These are phyloP conservation scores for Galleria mellonella DNA, from an alignment of 1,140 invertebrate species.

Conservation along the genomic window DNA sequence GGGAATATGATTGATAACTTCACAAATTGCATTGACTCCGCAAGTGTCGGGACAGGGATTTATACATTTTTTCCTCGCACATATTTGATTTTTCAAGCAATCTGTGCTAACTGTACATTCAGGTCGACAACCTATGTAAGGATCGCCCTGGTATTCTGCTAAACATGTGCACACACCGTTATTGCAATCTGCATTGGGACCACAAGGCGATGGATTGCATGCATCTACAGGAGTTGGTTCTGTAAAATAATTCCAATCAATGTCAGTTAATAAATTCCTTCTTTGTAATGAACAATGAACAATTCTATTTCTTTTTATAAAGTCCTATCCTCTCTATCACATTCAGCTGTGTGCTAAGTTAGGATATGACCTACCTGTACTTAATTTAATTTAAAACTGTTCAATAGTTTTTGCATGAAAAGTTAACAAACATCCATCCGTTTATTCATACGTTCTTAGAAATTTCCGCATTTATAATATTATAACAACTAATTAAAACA, in stretches of 20 bases:
- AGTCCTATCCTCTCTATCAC: no score
- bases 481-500: no score
- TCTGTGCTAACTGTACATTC: conserved; percentile 88
- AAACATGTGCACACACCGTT: conserved; percentile 79
- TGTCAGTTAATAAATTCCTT: background rate
- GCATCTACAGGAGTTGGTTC: conserved; percentile 64
- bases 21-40: conserved; percentile 86
- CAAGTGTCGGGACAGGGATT: conserved; percentile 92
- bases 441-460: no score
- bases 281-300: no score
- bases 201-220: conserved; percentile 82
- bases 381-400: no score
- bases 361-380: no score
- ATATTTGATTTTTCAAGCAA: conserved; percentile 85
- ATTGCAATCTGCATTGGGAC: conserved; percentile 77
- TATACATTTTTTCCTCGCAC: conserved; percentile 86
- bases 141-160: conserved; percentile 80
- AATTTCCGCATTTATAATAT: no score
- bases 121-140: conserved; percentile 82
- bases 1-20: conserved; percentile 87
- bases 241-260: conserved; percentile 19
- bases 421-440: no score
- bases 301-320: no score
- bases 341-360: no score
- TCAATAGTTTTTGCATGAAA: no score